These are phyloP conservation scores for Gambusia holbrooki DNA, from an alignment of 2,113 vertebrate species.

Conservation along the genomic window DNA sequence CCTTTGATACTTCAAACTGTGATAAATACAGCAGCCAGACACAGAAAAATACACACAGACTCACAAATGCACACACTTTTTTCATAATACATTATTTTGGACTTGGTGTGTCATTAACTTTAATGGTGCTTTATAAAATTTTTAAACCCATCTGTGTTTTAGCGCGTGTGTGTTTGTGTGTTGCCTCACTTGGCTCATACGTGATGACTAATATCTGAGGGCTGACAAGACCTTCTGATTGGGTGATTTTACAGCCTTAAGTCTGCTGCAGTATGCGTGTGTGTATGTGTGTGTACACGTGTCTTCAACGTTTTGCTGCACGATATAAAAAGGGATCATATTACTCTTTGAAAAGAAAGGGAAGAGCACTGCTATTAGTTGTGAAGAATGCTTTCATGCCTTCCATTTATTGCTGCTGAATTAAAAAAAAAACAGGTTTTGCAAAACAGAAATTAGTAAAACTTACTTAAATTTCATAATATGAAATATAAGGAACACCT, in stretches of 20 bases:
- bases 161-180: not conserved
- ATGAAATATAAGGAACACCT: constrained; percentile 30
- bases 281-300: constrained; percentile 4
- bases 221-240: constrained; percentile 50
- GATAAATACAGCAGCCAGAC: constrained; percentile 13
- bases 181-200: constrained; percentile 46
- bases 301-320: constrained; percentile 50
- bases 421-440: constrained; percentile 53
- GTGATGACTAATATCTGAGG: constrained; percentile 58
- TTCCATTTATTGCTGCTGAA: constrained; percentile 59
- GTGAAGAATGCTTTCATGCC: constrained; percentile 58
- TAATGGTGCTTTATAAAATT: constrained; percentile 60
- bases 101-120: constrained; percentile 66
- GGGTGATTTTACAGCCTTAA: constrained; percentile 61
- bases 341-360: constrained; percentile 51
- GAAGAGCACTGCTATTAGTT: constrained; percentile 47
- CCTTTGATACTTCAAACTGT: constrained; percentile 33
- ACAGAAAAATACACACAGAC: constrained; percentile 2
- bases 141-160: constrained; percentile 45
- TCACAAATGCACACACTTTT: not conserved
- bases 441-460: constrained; percentile 44
- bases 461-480: constrained; percentile 32
- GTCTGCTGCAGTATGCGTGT: constrained; percentile 28
- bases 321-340: constrained; percentile 52
- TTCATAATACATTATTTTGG: constrained; percentile 50